These are phyloP conservation scores for Oreohelix idahoensis DNA, from an alignment of 1,140 invertebrate genomes.

Conservation along the genomic window DNA sequence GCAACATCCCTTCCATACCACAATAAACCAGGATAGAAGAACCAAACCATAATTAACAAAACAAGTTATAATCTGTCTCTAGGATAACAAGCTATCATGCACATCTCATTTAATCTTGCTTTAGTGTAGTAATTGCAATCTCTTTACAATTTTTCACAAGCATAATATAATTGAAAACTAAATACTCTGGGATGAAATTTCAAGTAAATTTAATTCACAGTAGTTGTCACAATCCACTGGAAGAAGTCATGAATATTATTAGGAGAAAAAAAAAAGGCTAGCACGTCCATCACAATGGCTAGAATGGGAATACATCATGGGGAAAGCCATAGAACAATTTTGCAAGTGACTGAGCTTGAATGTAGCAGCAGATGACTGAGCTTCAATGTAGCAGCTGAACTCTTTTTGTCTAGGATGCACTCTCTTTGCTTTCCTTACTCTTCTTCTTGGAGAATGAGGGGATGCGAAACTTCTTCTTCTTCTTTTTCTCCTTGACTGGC, in stretches of 20 bases:
- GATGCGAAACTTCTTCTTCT: constrained; percentile 73
- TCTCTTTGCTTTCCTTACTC: constrained; percentile 66
- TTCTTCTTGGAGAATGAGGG: constrained; percentile 73
- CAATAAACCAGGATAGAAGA: background rate
- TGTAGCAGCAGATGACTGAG: no score
- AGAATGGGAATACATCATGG: background rate
- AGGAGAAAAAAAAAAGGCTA: background rate
- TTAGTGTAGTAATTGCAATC: no score
- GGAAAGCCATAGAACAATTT: background rate
- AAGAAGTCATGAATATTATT: background rate
- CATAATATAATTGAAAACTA: no score
- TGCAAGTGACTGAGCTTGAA: background rate
- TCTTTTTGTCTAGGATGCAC: constrained; percentile 49
- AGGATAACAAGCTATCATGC: no score
- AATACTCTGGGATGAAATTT: no score
- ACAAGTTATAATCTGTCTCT: no score
- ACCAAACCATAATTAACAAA: background rate
- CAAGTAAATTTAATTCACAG: no score
- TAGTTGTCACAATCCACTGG: no score
- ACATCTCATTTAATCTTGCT: no score
- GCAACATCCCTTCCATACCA: background rate
- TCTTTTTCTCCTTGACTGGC: constrained; percentile 68
- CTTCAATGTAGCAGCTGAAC: background rate
- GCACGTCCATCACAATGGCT: background rate
- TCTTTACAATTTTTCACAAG: no score